Percentiles rank a stretch among this genome's conserved stretches.
Evolutionary conservation across 1,140 invertebrate species (phyloP).

Genomic region (Adelges cooleyi): DNA sequence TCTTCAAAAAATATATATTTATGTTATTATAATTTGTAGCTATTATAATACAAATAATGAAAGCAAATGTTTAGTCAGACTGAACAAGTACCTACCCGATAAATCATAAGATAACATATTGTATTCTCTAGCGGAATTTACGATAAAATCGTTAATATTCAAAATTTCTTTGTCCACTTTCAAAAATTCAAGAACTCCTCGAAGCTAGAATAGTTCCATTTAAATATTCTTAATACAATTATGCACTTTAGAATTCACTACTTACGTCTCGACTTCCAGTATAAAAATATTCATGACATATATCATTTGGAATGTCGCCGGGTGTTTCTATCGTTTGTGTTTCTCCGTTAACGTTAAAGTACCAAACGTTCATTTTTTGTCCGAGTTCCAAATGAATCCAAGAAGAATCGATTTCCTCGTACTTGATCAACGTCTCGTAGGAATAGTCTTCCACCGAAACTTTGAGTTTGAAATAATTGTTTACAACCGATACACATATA

Average conservation of each 20-base stretch:
- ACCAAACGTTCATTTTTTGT: background rate
- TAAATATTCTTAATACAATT: background rate
- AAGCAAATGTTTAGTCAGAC: background rate
- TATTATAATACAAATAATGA: background rate
- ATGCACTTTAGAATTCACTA: background rate
- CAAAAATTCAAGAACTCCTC: constrained; percentile 12
- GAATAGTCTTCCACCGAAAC: constrained; percentile 15
- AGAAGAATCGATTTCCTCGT: background rate
- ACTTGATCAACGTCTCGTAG: background rate
- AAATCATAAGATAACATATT: background rate
- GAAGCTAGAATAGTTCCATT: background rate
- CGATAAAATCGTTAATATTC: constrained; percentile 7
- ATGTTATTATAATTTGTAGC: background rate
- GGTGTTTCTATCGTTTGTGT: background rate
- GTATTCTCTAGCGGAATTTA: background rate
- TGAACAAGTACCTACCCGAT: background rate
- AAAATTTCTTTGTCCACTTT: constrained; percentile 9
- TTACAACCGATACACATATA: background rate
- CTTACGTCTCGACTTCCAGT: background rate
- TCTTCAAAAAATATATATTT: background rate
- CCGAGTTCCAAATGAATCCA: constrained; percentile 7
- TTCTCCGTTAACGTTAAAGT: background rate
- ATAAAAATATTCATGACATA: background rate
- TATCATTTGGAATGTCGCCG: background rate
- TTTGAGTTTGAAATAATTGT: background rate